Percentiles rank a stretch among this genome's conserved stretches.
Evolutionary conservation across 2,888 invertebrate genomes (phyloP).

Genomic region (Zootermopsis nevadensis): DNA sequence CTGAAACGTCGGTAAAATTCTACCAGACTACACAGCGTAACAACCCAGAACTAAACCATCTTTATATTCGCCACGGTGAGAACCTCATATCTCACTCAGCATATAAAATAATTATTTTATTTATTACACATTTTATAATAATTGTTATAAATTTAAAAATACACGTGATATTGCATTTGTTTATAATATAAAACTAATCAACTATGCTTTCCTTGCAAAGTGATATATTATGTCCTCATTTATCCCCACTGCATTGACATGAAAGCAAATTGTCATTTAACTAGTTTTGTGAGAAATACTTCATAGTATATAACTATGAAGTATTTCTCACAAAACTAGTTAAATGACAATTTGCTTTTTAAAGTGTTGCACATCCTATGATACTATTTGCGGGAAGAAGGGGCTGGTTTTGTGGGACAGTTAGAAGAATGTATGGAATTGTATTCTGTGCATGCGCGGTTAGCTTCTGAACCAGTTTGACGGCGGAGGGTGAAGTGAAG

Average conservation of each 20-base stretch:
- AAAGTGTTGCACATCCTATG: background rate
- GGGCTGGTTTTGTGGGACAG: conserved; percentile 12
- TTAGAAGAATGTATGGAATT: background rate
- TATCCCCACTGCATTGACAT: background rate
- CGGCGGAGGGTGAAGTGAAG: background rate
- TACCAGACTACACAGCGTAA: no score
- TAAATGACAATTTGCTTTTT: background rate
- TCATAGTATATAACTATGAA: background rate
- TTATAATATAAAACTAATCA: no score
- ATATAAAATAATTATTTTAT: no score
- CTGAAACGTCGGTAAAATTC: no score
- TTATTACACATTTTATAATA: no score
- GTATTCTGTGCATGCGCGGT: background rate
- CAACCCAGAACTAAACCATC: no score
- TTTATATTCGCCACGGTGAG: no score
- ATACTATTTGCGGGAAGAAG: background rate
- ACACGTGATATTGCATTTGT: no score
- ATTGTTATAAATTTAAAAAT: no score
- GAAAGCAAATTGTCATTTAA: background rate
- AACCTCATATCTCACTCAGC: no score
- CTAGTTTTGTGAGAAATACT: background rate
- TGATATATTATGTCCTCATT: conserved; percentile 25
- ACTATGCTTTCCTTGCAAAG: background rate
- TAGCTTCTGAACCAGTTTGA: background rate
- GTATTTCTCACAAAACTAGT: background rate